A percentile compares a stretch with the other conserved stretches of the same genome.
Conservation (phyloP, 2,888 invertebrate genomes). For the Papilio protenor region DNA sequence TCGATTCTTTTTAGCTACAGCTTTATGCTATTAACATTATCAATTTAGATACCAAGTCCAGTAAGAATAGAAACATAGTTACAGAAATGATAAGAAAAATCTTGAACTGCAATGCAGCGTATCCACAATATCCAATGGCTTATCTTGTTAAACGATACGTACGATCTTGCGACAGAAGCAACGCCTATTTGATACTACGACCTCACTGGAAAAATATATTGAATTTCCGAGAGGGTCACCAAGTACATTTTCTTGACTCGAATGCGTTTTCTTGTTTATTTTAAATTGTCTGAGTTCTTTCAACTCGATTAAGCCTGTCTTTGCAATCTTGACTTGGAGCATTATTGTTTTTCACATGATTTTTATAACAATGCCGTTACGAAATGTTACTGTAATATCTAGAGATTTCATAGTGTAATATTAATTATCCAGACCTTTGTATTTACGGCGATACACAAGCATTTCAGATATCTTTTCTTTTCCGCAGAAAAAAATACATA, state of each 20-base stretch:
- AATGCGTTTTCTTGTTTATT: conserved; percentile 25
- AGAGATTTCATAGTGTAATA: background rate
- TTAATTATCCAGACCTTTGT: background rate
- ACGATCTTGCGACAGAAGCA: conserved; percentile 35
- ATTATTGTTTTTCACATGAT: background rate
- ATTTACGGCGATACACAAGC: background rate
- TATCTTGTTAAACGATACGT: conserved; percentile 36
- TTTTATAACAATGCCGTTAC: background rate
- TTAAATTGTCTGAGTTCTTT: conserved; percentile 26
- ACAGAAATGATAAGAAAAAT: background rate
- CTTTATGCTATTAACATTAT: no score
- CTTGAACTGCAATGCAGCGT: conserved; percentile 27
- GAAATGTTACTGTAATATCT: background rate
- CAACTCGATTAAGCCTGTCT: conserved; percentile 1
- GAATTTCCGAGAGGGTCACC: conserved; percentile 33
- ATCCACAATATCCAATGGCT: conserved; percentile 15
- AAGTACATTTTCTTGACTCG: conserved; percentile 15
- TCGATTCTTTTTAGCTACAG: background rate
- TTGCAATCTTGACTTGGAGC: background rate
- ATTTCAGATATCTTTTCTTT: background rate
- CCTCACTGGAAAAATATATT: conserved; percentile 33
- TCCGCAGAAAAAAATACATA: background rate
- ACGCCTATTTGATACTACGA: conserved; percentile 28
- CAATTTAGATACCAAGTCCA: background rate
- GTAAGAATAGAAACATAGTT: background rate